Evolutionary conservation across 2,797 vertebrate species (phyloP), one percentile per base, ranked within the genome.

Genomic region (Tangara arthus): DNA sequence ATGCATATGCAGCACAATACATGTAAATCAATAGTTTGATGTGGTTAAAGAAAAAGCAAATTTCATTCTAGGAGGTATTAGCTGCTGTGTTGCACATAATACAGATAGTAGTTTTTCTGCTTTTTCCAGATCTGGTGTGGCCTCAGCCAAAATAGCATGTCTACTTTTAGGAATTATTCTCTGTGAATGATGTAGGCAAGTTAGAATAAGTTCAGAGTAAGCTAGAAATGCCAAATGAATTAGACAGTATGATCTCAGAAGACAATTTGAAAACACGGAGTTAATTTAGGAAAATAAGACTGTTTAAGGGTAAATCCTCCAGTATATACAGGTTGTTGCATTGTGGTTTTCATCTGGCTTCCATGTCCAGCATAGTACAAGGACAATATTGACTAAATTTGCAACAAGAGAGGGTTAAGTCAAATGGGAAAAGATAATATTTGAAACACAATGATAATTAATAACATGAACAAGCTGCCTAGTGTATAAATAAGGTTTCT

Each of bases 11-110:
- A 82, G 28, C n/a, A 41, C 70, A 91, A 61, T 79, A 71, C 55
- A 87, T 80, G 60, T 76, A 91, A 92, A 89, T 72, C 27, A 42
- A 39, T 30, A 69, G 46, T 85, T 26, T 94, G 89, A 82, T 92
- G 93, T 91, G 66, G 84, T 71, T 79, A 50, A 82, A 69, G 56
- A 64, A 78, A 68, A 71, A 64, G 20, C 15, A 72, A n/a, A 87
- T 82, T 75, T 80, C 2, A 28, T 56, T 85, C 30, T 37, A 15
- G 47, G 13, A 24, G 15, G 14, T 87, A 80, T 82, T 89, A 82
- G 32, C 78, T 70, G 47, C 49, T 85, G 69, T 79, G 55, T 73
- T 93, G 50, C 66, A 59, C 8, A 21, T 84, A 59, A 37, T 41
- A 44, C 35, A 70, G 35, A 30, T 37, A 82, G 70, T 44, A 91